phyloP scores from a whole-genome alignment of 2,797 vertebrate species.

The Lithobates sylvaticus region DNA sequence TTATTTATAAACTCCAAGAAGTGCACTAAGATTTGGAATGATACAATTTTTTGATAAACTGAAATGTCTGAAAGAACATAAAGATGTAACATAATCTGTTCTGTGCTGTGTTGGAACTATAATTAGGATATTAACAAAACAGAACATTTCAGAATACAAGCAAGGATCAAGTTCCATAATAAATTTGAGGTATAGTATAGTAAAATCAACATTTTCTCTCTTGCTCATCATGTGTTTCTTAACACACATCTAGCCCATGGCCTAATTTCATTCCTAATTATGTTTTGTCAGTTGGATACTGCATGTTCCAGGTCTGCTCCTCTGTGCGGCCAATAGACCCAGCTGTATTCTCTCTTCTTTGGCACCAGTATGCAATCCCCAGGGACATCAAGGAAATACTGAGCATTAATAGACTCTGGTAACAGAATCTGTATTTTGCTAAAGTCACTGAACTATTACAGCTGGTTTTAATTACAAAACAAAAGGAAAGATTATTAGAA shows the following conservation, averaged over 20 bases:
- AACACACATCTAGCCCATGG: conserved; percentile 36
- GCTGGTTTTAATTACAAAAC: conserved; percentile 41
- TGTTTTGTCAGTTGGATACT: conserved; percentile 45
- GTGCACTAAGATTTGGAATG: no score
- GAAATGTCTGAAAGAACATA: not conserved
- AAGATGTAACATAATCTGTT: not conserved
- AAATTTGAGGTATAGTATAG: not conserved
- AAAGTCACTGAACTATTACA: conserved; percentile 39
- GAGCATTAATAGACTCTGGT: conserved; percentile 50
- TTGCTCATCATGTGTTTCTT: not conserved
- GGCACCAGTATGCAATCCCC: conserved; percentile 21
- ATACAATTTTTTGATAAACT: not conserved
- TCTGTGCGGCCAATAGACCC: conserved; percentile 41
- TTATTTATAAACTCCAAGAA: no score
- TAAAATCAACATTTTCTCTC: conserved; percentile 2
- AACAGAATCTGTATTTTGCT: conserved; percentile 35
- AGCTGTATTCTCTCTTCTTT: conserved; percentile 46
- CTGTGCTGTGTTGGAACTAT: not conserved
- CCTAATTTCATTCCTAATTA: conserved; percentile 45
- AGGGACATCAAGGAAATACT: conserved; percentile 51
- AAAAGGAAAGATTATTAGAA: conserved; percentile 11
- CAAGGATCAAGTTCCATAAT: conserved; percentile 1
- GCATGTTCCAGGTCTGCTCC: conserved; percentile 49
- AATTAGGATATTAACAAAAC: conserved; percentile 1
- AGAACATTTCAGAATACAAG: not conserved